Percentiles rank a stretch among this genome's conserved stretches.
Conservation (phyloP, 1,140 invertebrate species). For the Nephila pilipes region DNA sequence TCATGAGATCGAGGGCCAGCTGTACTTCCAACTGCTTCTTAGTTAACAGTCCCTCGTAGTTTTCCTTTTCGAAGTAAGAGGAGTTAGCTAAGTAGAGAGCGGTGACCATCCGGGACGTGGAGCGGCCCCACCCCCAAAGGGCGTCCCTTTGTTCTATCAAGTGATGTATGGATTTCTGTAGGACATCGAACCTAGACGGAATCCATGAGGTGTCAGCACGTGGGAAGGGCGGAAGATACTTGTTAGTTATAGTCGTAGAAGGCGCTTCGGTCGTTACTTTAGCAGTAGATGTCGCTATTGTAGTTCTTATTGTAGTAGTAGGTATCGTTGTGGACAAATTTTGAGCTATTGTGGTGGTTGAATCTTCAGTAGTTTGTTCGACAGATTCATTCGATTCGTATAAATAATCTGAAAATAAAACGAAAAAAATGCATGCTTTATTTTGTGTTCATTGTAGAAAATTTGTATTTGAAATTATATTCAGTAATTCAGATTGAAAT, state of each 20-base stretch:
- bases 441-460: no score
- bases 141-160: conserved; percentile 28
- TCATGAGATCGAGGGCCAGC: conserved; percentile 60
- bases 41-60: conserved; percentile 47
- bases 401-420: conserved; percentile 30
- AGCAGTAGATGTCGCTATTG: background rate
- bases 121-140: conserved; percentile 47
- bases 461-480: no score
- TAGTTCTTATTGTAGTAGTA: background rate
- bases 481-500: no score
- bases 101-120: conserved; percentile 22
- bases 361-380: background rate
- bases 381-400: conserved; percentile 29
- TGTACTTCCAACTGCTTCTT: conserved; percentile 71
- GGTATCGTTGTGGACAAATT: background rate
- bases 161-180: conserved; percentile 42
- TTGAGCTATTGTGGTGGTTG: background rate
- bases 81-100: conserved; percentile 45
- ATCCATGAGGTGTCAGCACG: conserved; percentile 41
- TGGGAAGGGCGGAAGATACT: background rate
- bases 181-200: conserved; percentile 39
- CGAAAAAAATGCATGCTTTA: no score
- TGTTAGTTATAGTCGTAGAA: background rate
- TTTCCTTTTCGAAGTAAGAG: conserved; percentile 53
- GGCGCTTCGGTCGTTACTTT: background rate